Conservation (phyloP, 2,888 invertebrate genomes). For the Polydrusus tereticollis region DNA sequence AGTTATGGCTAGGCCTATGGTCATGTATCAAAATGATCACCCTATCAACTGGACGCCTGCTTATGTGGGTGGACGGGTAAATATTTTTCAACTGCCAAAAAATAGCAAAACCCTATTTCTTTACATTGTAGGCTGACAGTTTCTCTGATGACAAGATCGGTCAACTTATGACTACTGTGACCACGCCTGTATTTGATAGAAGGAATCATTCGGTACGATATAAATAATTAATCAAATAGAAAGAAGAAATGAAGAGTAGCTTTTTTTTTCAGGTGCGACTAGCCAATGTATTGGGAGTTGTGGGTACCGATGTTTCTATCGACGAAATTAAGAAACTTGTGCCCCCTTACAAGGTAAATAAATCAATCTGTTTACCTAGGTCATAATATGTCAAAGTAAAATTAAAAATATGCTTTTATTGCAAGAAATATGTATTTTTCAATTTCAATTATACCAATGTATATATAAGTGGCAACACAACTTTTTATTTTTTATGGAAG, state of each 20-base stretch:
- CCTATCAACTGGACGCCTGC: slow-evolving; percentile 97
- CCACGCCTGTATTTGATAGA: slow-evolving; percentile 94
- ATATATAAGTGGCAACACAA: no score
- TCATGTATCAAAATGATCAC: slow-evolving; percentile 91
- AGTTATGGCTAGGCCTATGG: slow-evolving; percentile 96
- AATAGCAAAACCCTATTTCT: neutral
- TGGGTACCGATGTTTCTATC: slow-evolving; percentile 96
- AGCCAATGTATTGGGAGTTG: slow-evolving; percentile 95
- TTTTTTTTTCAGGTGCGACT: slow-evolving; percentile 77
- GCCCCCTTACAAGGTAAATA: slow-evolving; percentile 88
- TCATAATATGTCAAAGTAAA: no score
- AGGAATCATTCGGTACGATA: slow-evolving; percentile 84
- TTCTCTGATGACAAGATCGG: slow-evolving; percentile 78
- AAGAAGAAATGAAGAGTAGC: neutral
- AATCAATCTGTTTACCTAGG: neutral
- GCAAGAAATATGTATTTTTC: no score
- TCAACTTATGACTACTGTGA: slow-evolving; percentile 92
- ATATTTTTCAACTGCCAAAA: slow-evolving; percentile 49
- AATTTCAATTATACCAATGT: no score
- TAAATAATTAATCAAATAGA: neutral
- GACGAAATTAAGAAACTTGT: slow-evolving; percentile 95
- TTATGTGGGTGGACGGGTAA: slow-evolving; percentile 86
- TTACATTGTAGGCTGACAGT: slow-evolving; percentile 74
- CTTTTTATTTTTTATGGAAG: no score
- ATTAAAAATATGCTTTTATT: no score